Evolutionary conservation across 2,888 invertebrate genomes (phyloP), one percentile per base, ranked within the genome.

Genomic region (Pollenia angustigena): DNA sequence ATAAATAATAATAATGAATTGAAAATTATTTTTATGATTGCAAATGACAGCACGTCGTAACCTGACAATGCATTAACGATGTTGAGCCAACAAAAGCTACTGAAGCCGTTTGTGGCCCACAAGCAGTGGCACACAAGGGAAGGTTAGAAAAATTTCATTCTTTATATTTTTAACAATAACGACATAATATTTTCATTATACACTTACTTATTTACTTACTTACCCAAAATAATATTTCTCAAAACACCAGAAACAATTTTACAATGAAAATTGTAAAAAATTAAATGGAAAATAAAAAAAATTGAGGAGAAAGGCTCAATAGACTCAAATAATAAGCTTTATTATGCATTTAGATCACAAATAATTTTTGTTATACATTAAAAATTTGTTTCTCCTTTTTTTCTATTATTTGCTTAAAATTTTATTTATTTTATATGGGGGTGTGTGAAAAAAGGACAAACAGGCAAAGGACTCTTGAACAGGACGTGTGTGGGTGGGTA

Each of bases 21-120:
- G 46, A 56, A 60, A 58, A 50, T 71, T 18, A 75, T 56, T 64
- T 81, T 83, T 71, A 71, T 83, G 76, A 83, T 72, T 83, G 83
- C 50, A 78, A 83, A 66, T 78, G 83, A 71, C 83, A 83, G 60
- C 75, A 76, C 62, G 68, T 76, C 32, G 32, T 32, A 72, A 64
- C 81, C 72, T 81, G 81, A 72, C 64, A 81, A 72, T 81, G 81
- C 81, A 72, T 81, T 81, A 81, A 81, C 72, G 54, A 54, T 66
- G 9, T 64, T 44, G 18, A 44, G 4, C 44, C 64, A 32, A 62
- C 52, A 69, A 69, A 40, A 40, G 50, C 68, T 64, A 11, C 40
- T 16, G 44, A 40, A 40, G 68, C 11, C 48, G n/a, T 42, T 32
- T 32, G 32, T 32, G 44, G 56, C 11, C 62, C 16, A 50, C 42